These are phyloP conservation scores for Drosophila subobscura DNA, from an alignment of 1,140 invertebrate genomes.

Conservation along the genomic window DNA sequence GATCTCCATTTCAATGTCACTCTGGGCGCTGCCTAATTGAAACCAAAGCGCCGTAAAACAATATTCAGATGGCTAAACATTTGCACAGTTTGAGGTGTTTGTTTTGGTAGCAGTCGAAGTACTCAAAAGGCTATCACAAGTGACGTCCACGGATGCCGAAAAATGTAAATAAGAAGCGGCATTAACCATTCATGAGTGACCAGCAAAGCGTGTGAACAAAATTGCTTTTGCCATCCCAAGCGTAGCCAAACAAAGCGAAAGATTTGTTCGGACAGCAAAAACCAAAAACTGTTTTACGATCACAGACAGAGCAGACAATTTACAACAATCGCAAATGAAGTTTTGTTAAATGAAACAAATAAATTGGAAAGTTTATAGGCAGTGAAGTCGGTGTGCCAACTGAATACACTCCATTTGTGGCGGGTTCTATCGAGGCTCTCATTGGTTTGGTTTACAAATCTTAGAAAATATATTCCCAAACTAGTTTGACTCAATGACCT, in stretches of 20 bases:
- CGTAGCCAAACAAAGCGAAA: conserved; percentile 61
- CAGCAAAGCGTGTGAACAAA: conserved; percentile 63
- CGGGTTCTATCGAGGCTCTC: too few species aligned
- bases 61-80: conserved; percentile 45
- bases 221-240: conserved; percentile 38
- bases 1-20: conserved; percentile 59
- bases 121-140: conserved; percentile 44
- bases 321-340: conserved; percentile 9
- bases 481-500: neutral
- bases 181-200: conserved; percentile 53
- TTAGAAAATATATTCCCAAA: neutral
- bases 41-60: conserved; percentile 21
- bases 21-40: conserved; percentile 28
- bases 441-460: too few species aligned
- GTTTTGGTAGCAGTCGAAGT: conserved; percentile 35
- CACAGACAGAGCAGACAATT: neutral
- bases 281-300: conserved; percentile 26
- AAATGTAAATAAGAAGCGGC: conserved; percentile 42
- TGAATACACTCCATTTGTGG: neutral
- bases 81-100: conserved; percentile 40
- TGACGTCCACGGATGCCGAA: conserved; percentile 43
- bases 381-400: neutral
- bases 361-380: conserved; percentile 46
- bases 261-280: conserved; percentile 45
- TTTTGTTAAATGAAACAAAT: conserved; percentile 17